Evolutionary conservation across 2,888 invertebrate genomes (phyloP), one percentile per base, ranked within the genome.

Genomic region (Sphaerophoria taeniata): DNA sequence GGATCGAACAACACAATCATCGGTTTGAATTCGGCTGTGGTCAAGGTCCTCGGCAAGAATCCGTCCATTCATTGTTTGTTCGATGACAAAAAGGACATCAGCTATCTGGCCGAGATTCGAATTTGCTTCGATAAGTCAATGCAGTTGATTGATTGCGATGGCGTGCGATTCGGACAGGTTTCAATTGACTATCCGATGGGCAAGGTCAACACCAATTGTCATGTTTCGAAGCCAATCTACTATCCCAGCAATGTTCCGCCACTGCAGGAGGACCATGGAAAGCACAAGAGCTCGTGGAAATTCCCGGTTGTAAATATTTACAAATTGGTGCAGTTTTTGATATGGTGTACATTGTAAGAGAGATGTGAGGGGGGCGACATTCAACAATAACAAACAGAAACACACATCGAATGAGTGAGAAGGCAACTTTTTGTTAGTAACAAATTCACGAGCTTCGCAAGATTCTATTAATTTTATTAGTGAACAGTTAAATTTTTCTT

Each of bases 51-150:
- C 34, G 93, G 94, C 3, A 94, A 93, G 69, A 94, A 94, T 87
- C 95, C 95, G 0, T 93, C 93, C 51, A 93, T 96, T 56, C 93
- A 94, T 88, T 96, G 96, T 88, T 91, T 93, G 6, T 93, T 92
- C 47, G 95, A 95, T 89, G 91, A 93, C 89, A 91, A 93, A 76
- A 93, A 93, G 0, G 93, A 94, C 31, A 91, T 93, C 24, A 93
- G 93, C 3, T 95, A 94, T 89, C 89, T 97, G 65, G 93, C 94
- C 24, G 96, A 97, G 90, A 94, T 97, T 72, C 93, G 96, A 24
- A 93, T 97, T 65, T 97, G 97, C 89, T 95, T 97, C 87, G 93
- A 95, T 89, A 96, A 96, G 89, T 90, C 92, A 0, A 90, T 97
- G 24, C 90, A 94, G 47, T 89, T 95, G 14, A 93, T 94, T 3